Evolutionary conservation across 2,888 invertebrate genomes (phyloP).

Genomic region (Sisyra nigra): DNA sequence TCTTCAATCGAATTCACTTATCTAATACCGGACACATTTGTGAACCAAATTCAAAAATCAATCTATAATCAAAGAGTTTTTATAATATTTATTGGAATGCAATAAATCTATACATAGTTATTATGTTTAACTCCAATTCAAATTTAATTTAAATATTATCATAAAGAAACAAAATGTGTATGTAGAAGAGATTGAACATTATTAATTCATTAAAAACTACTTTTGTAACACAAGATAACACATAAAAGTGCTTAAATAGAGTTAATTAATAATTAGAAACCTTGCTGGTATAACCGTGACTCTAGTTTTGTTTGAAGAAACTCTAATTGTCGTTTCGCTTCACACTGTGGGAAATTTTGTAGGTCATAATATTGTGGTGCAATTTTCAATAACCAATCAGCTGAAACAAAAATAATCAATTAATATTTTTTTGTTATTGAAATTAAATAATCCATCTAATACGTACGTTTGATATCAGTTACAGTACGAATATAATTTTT

Average conservation of each 20-base stretch:
- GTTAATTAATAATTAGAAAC: slow-evolving; percentile 43
- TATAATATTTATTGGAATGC: too few relatives aligned
- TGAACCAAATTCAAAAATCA: too few relatives aligned
- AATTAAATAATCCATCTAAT: slow-evolving; percentile 9
- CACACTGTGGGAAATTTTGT: slow-evolving; percentile 94
- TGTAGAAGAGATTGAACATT: too few relatives aligned
- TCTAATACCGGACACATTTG: too few relatives aligned
- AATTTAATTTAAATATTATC: too few relatives aligned
- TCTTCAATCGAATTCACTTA: too few relatives aligned
- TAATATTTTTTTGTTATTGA: background rate
- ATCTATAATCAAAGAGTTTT: too few relatives aligned
- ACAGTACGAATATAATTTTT: slow-evolving; percentile 99
- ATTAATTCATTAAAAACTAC: background rate
- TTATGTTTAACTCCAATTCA: too few relatives aligned
- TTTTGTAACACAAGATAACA: background rate
- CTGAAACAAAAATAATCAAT: slow-evolving; percentile 28
- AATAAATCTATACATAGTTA: too few relatives aligned
- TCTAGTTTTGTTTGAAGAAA: slow-evolving; percentile 74
- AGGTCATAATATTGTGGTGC: slow-evolving; percentile 98
- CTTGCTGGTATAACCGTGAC: slow-evolving; percentile 75
- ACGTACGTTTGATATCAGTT: slow-evolving; percentile 95
- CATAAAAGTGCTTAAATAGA: background rate
- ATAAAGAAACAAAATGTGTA: too few relatives aligned
- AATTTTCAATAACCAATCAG: slow-evolving; percentile 86
- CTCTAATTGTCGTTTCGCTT: slow-evolving; percentile 86